Conservation (phyloP, 2,888 invertebrate genomes). For the Dasysyrphus tricinctus region DNA sequence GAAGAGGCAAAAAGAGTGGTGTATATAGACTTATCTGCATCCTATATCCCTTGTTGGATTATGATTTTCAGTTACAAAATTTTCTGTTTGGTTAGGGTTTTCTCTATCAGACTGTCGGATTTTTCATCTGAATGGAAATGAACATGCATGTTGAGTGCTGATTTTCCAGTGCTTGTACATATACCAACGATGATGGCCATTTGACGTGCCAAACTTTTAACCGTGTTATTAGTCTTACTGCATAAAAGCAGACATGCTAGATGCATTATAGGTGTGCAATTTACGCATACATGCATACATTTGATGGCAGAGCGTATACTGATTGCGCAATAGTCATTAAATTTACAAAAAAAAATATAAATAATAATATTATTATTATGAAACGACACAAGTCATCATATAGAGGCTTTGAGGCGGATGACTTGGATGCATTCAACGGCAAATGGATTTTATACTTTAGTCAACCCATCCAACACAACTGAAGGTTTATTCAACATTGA, state of each 20-base stretch:
- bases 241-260: conserved; percentile 1
- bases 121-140: not conserved
- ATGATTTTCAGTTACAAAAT: conserved; percentile 41
- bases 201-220: conserved; percentile 63
- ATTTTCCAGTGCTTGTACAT: not conserved
- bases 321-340: conserved; percentile 59
- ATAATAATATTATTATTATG: conserved; percentile 37
- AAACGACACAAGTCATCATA: conserved; percentile 42
- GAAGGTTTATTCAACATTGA: conserved; percentile 27
- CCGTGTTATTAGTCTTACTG: conserved; percentile 27
- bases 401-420: not conserved
- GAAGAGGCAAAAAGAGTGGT: not conserved
- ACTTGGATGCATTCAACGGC: conserved; percentile 6
- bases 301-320: conserved; percentile 12
- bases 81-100: not conserved
- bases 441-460: conserved; percentile 7
- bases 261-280: conserved; percentile 38
- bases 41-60: not conserved
- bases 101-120: not conserved
- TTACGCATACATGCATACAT: conserved; percentile 30
- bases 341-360: not conserved
- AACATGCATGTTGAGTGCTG: conserved; percentile 32
- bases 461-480: not conserved
- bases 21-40: not conserved
- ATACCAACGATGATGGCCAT: conserved; percentile 48